A percentile compares a stretch with the other conserved stretches of the same genome.
phyloP scores from a whole-genome alignment of 2,888 invertebrate genomes.

The Lagria hirta region DNA sequence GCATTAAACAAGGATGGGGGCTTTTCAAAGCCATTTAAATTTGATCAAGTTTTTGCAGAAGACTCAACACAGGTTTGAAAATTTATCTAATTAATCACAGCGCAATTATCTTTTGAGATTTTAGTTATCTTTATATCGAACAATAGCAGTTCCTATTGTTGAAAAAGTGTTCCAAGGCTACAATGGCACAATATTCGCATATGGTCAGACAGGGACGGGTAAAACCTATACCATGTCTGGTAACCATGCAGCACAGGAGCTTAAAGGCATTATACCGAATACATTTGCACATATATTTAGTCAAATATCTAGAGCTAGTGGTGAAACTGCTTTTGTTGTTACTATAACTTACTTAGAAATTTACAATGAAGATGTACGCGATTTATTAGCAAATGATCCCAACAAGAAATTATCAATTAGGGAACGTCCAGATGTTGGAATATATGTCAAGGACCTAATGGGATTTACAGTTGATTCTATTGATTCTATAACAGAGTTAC shows the following conservation, averaged over 20 bases:
- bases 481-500: constrained; percentile 51
- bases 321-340: constrained; percentile 73
- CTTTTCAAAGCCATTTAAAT: constrained; percentile 81
- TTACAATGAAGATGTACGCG: constrained; percentile 98
- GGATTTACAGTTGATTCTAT: constrained; percentile 90
- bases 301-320: constrained; percentile 93
- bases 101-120: constrained; percentile 28
- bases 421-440: constrained; percentile 94
- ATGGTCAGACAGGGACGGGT: constrained; percentile 94
- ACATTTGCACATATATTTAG: constrained; percentile 99
- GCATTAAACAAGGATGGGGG: constrained; percentile 75
- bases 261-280: constrained; percentile 96
- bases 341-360: constrained; percentile 98
- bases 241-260: constrained; percentile 79
- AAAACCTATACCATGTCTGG: constrained; percentile 99
- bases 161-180: constrained; percentile 96
- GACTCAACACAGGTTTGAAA: constrained; percentile 76
- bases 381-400: constrained; percentile 84
- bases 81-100: neutral
- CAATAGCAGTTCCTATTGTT: constrained; percentile 94
- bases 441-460: constrained; percentile 96
- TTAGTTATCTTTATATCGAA: constrained; percentile 91
- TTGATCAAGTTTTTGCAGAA: constrained; percentile 90
- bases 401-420: constrained; percentile 86
- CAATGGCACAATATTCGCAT: constrained; percentile 91